These are phyloP conservation scores for Trididemnum nubilum DNA, from an alignment of 23 tunicate genomes.

Conservation along the genomic window DNA sequence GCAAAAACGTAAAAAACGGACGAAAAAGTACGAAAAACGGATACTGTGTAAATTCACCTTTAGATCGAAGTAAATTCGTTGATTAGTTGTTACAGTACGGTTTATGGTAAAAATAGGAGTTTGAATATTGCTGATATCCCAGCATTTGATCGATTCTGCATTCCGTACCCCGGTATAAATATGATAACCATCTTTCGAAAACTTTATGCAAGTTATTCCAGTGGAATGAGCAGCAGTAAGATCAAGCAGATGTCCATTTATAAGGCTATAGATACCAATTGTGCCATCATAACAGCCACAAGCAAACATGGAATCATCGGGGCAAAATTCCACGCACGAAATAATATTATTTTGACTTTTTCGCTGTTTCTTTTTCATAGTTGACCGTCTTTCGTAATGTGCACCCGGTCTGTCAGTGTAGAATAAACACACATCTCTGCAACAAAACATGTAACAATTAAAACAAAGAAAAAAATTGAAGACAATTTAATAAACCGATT, in stretches of 20 bases:
- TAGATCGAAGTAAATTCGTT: slow-evolving; percentile 72
- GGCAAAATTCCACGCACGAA: slow-evolving; percentile 65
- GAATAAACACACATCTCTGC: slow-evolving; percentile 68
- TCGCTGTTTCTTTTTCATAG: slow-evolving; percentile 51
- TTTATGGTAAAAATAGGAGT: slow-evolving; percentile 33
- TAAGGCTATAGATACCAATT: slow-evolving; percentile 62
- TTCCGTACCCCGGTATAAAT: slow-evolving; percentile 75
- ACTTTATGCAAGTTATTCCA: slow-evolving; percentile 59
- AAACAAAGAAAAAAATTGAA: not conserved
- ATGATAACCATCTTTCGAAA: slow-evolving; percentile 65
- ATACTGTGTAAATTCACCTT: not conserved
- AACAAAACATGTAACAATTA: not conserved
- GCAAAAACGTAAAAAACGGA: too few species aligned
- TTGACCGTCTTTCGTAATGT: slow-evolving; percentile 61
- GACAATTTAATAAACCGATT: not conserved
- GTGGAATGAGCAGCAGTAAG: slow-evolving; percentile 27
- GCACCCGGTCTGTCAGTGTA: slow-evolving; percentile 83
- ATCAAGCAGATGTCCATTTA: slow-evolving; percentile 57
- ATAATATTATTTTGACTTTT: slow-evolving; percentile 77
- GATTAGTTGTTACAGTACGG: slow-evolving; percentile 66
- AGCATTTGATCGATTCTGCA: slow-evolving; percentile 52
- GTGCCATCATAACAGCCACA: slow-evolving; percentile 91
- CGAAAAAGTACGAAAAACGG: too few species aligned
- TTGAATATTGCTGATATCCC: slow-evolving; percentile 71
- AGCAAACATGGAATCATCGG: slow-evolving; percentile 77